Conservation (phyloP, 2,113 vertebrate genomes). For the Rana temporaria region DNA sequence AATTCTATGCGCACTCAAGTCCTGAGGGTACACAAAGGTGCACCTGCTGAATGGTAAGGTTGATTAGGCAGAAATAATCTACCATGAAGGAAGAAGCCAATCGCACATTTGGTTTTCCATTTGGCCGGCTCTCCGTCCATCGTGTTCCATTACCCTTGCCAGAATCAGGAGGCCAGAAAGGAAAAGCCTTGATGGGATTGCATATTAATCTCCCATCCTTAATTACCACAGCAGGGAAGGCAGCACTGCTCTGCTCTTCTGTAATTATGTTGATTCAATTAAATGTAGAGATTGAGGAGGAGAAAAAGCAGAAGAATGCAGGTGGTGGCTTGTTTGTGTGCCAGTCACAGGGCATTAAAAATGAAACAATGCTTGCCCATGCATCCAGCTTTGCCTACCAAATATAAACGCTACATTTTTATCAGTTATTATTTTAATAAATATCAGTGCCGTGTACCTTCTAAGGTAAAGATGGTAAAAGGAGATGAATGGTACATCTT, state of each 20-base stretch:
- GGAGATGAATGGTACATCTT: too few species aligned
- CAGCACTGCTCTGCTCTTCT: background rate
- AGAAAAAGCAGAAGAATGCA: conserved; percentile 41
- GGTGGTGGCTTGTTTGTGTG: conserved; percentile 6
- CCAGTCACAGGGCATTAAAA: conserved; percentile 7
- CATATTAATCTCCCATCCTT: conserved; percentile 37
- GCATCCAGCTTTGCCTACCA: too few species aligned
- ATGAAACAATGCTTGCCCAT: conserved; percentile 12
- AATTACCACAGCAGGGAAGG: conserved; percentile 50
- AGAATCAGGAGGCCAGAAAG: conserved; percentile 29
- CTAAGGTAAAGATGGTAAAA: background rate
- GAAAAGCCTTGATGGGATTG: conserved; percentile 48
- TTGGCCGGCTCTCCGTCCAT: conserved; percentile 31
- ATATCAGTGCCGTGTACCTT: background rate
- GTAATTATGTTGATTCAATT: conserved; percentile 53
- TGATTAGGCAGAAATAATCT: conserved; percentile 54
- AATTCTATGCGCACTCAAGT: conserved; percentile 26
- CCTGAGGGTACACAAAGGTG: conserved; percentile 37
- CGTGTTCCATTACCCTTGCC: conserved; percentile 36
- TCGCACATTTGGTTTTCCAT: conserved; percentile 35
- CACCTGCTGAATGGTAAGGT: conserved; percentile 50
- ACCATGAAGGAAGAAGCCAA: conserved; percentile 52
- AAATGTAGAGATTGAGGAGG: conserved; percentile 32
- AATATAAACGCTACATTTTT: background rate
- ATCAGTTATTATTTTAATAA: background rate